Evolutionary conservation across 2,888 invertebrate species (phyloP), one percentile per base, ranked within the genome.

Genomic region (Ramazzottius varieornatus): DNA sequence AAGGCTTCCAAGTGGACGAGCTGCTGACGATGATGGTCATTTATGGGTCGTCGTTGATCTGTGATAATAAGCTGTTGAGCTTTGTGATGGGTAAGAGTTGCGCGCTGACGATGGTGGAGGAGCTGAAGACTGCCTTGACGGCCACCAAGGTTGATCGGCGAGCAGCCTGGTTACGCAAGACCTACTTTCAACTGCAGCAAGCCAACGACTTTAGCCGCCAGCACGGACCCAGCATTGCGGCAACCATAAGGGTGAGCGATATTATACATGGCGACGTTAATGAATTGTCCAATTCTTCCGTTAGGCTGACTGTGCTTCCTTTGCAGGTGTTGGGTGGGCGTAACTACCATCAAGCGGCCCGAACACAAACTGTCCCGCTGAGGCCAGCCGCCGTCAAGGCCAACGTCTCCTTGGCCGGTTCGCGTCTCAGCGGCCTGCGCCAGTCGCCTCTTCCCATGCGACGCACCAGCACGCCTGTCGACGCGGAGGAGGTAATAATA

Each of bases 251-350:
- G 54, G 54, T 54, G 29, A 54, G 29, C 32, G 4, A 63, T 32
- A 32, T 40, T 13, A 40, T 40, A 40, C 20, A 20, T 8, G 8
- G 20, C 8, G 20, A 40, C 8, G 20, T 40, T 40, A 40, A 40
- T n/a, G n/a, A n/a, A n/a, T n/a, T n/a, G n/a, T n/a, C n/a, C n/a
- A n/a, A n/a, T n/a, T n/a, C n/a, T n/a, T n/a, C n/a, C n/a, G n/a
- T n/a, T n/a, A n/a, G n/a, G n/a, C n/a, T n/a, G n/a, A n/a, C n/a
- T n/a, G n/a, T n/a, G n/a, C n/a, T n/a, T n/a, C n/a, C n/a, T 64
- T 67, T 70, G 0, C 73, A 86, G 85, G 83, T 85, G 1, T 89
- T 89, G 73, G 90, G 89, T 4, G 90, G 90, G 2, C 78, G 87
- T 67, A 86, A 87, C 40, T 40, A 40, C 40, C 40, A 13, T 13